A percentile compares a stretch with the other conserved stretches of the same genome.
These are phyloP conservation scores for Sebastes wilsoni DNA, from an alignment of 2,797 vertebrate species.

Conservation along the genomic window DNA sequence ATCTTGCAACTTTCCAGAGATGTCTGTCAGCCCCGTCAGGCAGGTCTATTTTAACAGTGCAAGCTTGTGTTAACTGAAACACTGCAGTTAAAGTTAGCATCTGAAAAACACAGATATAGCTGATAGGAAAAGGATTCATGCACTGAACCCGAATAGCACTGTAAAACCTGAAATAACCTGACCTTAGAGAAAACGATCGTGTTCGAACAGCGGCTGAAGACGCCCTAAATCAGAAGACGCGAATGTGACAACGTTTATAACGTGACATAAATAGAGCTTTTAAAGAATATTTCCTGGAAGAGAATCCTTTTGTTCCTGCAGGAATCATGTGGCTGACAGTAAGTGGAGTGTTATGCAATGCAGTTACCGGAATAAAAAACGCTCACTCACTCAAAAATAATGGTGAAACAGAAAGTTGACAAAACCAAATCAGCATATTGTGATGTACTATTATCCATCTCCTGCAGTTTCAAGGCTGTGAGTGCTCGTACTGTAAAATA, in stretches of 20 bases:
- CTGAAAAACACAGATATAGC: background rate
- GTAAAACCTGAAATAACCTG: slow-evolving; percentile 28
- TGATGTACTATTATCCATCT: background rate
- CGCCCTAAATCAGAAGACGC: background rate
- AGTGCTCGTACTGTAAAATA: background rate
- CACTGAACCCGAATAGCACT: background rate
- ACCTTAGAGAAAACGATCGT: slow-evolving; percentile 15
- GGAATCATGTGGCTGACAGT: background rate
- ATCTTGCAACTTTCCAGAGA: background rate
- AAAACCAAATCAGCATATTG: slow-evolving; percentile 5
- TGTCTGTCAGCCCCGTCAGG: background rate
- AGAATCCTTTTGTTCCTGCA: background rate
- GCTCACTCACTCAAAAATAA: background rate
- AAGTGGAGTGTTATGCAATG: background rate
- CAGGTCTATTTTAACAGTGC: background rate
- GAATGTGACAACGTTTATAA: slow-evolving; percentile 12
- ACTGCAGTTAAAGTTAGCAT: background rate
- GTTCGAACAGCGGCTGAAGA: background rate
- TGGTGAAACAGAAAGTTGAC: background rate
- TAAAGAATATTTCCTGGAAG: background rate
- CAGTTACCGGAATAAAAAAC: background rate
- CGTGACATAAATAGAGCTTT: slow-evolving; percentile 5
- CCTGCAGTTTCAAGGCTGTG: background rate
- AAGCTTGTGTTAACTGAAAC: background rate
- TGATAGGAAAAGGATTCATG: background rate